Evolutionary conservation across 2,113 vertebrate genomes (phyloP).

Genomic region (Xenus cinereus): DNA sequence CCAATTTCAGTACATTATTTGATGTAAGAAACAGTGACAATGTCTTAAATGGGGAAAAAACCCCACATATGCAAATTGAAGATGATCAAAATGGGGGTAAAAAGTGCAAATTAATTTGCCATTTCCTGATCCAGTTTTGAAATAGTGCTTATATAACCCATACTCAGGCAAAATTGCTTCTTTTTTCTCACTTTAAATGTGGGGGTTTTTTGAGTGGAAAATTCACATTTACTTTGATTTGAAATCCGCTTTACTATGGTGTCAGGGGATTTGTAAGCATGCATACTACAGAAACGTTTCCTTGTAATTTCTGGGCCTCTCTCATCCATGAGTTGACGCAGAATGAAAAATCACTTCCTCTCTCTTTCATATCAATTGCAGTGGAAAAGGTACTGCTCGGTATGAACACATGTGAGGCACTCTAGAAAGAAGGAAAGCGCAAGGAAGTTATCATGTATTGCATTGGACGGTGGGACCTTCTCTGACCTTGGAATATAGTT

Average conservation of each 20-base stretch:
- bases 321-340: background rate
- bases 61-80: fast-evolving
- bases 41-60: background rate
- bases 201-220: background rate
- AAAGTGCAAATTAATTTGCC: background rate
- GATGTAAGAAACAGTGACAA: background rate
- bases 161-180: background rate
- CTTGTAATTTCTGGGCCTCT: background rate
- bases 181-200: background rate
- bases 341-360: background rate
- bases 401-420: background rate
- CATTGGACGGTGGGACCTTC: background rate
- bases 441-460: background rate
- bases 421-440: background rate
- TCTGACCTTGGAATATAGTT: background rate
- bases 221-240: background rate
- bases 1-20: background rate
- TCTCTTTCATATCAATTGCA: background rate
- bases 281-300: background rate
- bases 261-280: background rate
- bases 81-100: background rate
- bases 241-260: background rate
- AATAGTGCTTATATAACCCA: background rate
- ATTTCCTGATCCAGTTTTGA: background rate
- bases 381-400: background rate